These are phyloP conservation scores for Synergus gifuensis DNA, from an alignment of 2,888 invertebrate genomes.

Conservation along the genomic window DNA sequence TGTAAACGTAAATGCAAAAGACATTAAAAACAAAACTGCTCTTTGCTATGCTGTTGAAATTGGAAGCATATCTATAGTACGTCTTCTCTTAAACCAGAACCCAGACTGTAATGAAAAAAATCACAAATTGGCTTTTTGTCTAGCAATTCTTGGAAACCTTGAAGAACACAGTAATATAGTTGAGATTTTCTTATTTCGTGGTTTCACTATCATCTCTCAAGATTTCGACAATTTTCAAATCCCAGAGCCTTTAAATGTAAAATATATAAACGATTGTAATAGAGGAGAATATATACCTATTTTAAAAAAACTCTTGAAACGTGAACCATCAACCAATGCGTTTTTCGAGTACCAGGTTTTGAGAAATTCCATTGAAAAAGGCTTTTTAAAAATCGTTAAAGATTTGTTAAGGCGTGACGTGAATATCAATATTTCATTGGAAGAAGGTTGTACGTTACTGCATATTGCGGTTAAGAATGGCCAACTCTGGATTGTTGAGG, in stretches of 20 bases:
- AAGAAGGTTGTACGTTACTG: slow-evolving; percentile 3
- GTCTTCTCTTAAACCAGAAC: slow-evolving; percentile 5
- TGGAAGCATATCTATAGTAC: background rate
- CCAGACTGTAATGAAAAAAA: background rate
- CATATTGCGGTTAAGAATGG: slow-evolving; percentile 15
- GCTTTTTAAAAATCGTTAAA: background rate
- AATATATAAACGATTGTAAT: background rate
- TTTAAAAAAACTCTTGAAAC: background rate
- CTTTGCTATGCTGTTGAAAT: slow-evolving; percentile 10
- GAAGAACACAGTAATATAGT: background rate
- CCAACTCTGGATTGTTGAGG: background rate
- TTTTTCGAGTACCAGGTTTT: slow-evolving; percentile 34
- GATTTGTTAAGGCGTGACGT: background rate
- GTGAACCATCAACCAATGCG: background rate
- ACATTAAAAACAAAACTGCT: background rate
- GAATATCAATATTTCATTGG: background rate
- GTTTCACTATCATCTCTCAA: background rate
- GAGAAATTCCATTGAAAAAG: background rate
- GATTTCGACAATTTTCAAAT: background rate
- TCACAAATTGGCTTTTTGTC: slow-evolving; percentile 18
- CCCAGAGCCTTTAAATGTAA: background rate
- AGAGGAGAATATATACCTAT: background rate
- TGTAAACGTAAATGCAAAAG: background rate
- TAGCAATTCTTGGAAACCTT: slow-evolving; percentile 8
- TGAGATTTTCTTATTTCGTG: background rate